Evolutionary conservation across 2,113 vertebrate genomes (phyloP), one percentile per base, ranked within the genome.

Genomic region (Vulpes lagopus): DNA sequence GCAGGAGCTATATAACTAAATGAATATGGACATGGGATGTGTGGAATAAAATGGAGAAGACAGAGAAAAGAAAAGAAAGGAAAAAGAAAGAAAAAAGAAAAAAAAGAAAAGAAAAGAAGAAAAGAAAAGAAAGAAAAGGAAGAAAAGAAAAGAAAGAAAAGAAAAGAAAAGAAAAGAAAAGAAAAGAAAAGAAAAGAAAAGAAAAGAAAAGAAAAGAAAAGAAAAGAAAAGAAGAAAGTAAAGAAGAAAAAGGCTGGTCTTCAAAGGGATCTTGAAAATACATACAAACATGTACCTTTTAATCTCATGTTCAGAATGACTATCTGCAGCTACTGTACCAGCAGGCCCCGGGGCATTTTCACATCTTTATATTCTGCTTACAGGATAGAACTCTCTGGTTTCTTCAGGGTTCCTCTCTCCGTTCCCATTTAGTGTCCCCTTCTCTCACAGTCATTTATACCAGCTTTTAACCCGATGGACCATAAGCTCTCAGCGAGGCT

Each of bases 401-500:
- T 65, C 4, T 59, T 57, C 17, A 88, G 0, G 76, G 23, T 19
- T 81, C 32, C 32, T 49, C 43, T 57, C 8, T 3, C 32, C n/a
- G 60, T 32, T 27, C 15, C 11, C 20, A 80, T 78, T 81, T 78
- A 59, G 59, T 27, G 1, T 95, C 35, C 53, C 2, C 11, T 23
- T 51, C 22, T 15, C 43, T 88, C 12, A 55, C 2, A 53, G 14
- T 73, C 11, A 55, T 20, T 49, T 55, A 78, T 82, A 51, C 4
- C 7, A 78, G 9, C 11, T 64, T 1, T 73, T 14, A 59, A 81
- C 1, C 1, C 3, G 23, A n/a, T 51, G 5, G 35, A 14, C 11
- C 60, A 73, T 2, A 12, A 2, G 6, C 25, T 86, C 30, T 84
- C 12, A 84, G 0, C 0, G 11, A 38, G 2, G 15, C 1, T 53